Evolutionary conservation across 92 coral and sea anemone genomes (phyloP).

Genomic region (Epizoanthus fatuus): DNA sequence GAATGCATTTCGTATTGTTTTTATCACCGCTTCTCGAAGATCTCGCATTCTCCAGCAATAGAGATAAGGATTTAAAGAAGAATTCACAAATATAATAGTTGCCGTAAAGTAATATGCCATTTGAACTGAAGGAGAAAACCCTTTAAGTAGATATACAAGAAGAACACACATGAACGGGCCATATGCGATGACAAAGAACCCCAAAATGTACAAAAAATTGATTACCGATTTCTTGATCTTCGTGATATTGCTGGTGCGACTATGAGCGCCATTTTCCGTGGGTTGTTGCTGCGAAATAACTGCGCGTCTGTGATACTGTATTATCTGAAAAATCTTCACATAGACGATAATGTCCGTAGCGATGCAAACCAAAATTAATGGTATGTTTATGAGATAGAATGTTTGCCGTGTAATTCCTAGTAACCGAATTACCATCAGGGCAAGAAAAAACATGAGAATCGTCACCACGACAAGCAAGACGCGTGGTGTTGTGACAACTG

Average conservation of each 20-base stretch:
- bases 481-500: conserved; percentile 46
- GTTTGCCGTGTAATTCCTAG: conserved; percentile 13
- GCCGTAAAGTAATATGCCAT: conserved; percentile 41
- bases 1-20: conserved; percentile 1
- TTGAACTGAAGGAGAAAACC: conserved; percentile 30
- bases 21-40: conserved; percentile 44
- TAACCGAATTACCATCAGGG: conserved; percentile 17
- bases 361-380: conserved; percentile 22
- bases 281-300: conserved; percentile 36
- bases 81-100: conserved; percentile 50
- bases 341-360: conserved; percentile 18
- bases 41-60: conserved; percentile 66
- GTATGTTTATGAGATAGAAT: conserved; percentile 13
- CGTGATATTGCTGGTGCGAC: neutral
- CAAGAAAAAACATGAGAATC: neutral
- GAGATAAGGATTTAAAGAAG: conserved; percentile 49
- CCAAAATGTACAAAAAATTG: conserved; percentile 48
- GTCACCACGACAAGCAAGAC: conserved; percentile 1
- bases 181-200: conserved; percentile 40
- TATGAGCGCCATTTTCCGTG: neutral
- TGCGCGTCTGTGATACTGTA: conserved; percentile 26
- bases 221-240: conserved; percentile 47
- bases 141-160: conserved; percentile 18
- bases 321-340: conserved; percentile 35
- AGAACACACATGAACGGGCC: conserved; percentile 46